Conservation (phyloP, 2,113 vertebrate genomes). For the Phodopus roborovskii region DNA sequence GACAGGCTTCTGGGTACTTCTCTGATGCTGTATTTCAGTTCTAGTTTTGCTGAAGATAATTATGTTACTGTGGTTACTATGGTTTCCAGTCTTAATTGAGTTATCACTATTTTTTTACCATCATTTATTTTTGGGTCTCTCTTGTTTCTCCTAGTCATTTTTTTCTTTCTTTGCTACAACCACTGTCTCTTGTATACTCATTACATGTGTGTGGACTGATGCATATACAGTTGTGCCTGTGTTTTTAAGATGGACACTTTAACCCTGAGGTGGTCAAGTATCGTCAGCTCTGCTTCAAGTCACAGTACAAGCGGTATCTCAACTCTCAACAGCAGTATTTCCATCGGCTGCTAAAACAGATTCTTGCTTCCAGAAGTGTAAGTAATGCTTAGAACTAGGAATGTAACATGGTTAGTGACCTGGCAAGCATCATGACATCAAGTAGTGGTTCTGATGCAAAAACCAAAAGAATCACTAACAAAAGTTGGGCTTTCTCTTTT, state of each 20-base stretch:
- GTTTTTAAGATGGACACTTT: slow-evolving; percentile 93
- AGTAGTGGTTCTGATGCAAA: not conserved
- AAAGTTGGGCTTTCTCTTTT: not conserved
- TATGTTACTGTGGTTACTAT: fast-evolving
- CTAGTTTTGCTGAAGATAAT: not conserved
- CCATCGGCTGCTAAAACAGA: slow-evolving; percentile 95
- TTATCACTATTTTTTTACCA: not conserved
- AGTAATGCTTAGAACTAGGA: slow-evolving; percentile 29
- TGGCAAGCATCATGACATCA: not conserved
- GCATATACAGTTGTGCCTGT: not conserved
- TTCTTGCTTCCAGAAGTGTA: slow-evolving; percentile 96
- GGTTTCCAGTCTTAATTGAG: not conserved
- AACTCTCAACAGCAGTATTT: slow-evolving; percentile 96
- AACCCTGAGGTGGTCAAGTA: slow-evolving; percentile 99
- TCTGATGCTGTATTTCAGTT: not conserved
- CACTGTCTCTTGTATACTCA: not conserved
- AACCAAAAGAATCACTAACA: not conserved
- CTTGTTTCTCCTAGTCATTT: not conserved
- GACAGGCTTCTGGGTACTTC: not conserved
- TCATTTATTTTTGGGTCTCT: not conserved
- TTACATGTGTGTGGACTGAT: not conserved
- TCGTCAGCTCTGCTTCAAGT: slow-evolving; percentile 94
- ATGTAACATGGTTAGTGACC: not conserved
- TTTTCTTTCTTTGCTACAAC: not conserved
- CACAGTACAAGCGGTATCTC: slow-evolving; percentile 94